Percentiles rank a stretch among this genome's conserved stretches.
These are phyloP conservation scores for Lycia hirtaria DNA, from an alignment of 2,888 invertebrate genomes.

Conservation along the genomic window DNA sequence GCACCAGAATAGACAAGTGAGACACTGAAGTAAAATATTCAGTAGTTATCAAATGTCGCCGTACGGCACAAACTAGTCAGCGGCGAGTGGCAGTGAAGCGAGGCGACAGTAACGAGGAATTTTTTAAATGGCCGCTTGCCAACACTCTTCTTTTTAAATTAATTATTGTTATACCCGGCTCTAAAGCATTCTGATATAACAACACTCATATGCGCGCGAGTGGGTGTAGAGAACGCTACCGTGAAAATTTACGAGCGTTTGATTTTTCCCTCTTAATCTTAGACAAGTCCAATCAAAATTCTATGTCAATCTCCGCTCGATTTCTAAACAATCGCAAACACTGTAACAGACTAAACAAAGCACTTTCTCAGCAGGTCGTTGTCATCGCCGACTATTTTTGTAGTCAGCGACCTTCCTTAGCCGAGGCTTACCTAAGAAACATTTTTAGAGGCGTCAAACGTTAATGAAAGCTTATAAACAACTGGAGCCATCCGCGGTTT, in stretches of 20 bases:
- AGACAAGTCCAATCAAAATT: conserved; percentile 65
- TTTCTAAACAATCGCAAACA: conserved; percentile 44
- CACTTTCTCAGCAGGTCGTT: conserved; percentile 28
- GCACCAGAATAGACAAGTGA: not conserved
- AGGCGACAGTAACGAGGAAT: conserved; percentile 56
- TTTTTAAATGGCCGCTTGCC: conserved; percentile 75
- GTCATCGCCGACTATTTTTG: conserved; percentile 25
- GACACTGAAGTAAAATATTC: conserved; percentile 16
- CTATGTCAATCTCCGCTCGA: conserved; percentile 63
- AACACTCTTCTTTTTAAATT: conserved; percentile 78
- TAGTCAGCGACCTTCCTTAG: conserved; percentile 15
- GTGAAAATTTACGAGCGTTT: conserved; percentile 75
- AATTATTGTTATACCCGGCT: conserved; percentile 82
- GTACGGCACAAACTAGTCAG: conserved; percentile 27
- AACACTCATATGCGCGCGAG: conserved; percentile 65
- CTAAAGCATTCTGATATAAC: conserved; percentile 79
- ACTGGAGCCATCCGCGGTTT: conserved; percentile 28
- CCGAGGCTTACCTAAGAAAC: conserved; percentile 25
- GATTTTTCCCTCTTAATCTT: conserved; percentile 76
- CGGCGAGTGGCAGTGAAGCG: conserved; percentile 19
- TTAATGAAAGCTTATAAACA: conserved; percentile 38
- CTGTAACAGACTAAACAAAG: conserved; percentile 31
- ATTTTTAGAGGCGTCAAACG: conserved; percentile 40
- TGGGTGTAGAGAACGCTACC: conserved; percentile 59
- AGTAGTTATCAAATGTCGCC: conserved; percentile 39